These are phyloP conservation scores for Nannospalax galili DNA, from an alignment of 2,113 vertebrate genomes.

Conservation along the genomic window DNA sequence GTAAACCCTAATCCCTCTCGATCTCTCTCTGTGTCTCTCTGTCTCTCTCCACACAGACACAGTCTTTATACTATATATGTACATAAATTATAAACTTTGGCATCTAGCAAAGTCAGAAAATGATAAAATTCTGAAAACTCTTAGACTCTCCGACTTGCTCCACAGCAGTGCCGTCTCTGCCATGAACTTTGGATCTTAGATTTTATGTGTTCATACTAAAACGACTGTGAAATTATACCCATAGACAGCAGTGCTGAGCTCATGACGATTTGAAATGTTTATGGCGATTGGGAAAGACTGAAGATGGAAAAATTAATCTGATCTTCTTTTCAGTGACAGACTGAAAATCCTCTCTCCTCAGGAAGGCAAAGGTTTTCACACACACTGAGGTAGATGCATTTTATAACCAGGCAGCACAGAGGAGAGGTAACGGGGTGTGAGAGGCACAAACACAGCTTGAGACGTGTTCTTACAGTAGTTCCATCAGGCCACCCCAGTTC, in stretches of 20 bases:
- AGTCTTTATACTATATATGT: background rate
- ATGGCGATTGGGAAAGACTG: background rate
- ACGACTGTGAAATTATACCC: background rate
- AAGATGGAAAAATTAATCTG: background rate
- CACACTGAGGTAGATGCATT: rapidly evolving
- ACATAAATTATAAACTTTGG: background rate
- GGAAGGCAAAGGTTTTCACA: background rate
- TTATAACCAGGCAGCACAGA: background rate
- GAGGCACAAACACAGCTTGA: rapidly evolving
- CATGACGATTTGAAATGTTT: background rate
- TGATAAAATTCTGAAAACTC: background rate
- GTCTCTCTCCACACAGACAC: background rate
- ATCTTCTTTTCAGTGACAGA: background rate
- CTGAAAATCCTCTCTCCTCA: background rate
- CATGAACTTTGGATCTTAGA: background rate
- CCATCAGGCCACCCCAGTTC: background rate
- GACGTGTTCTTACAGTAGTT: rapidly evolving
- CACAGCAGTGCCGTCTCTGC: background rate
- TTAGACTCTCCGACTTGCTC: too few relatives aligned
- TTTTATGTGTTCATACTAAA: background rate
- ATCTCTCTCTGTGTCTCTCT: background rate
- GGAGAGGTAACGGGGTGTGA: rapidly evolving
- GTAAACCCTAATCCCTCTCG: too few relatives aligned
- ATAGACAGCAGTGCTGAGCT: background rate
- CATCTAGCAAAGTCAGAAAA: background rate